Conservation (phyloP, 2,113 vertebrate species). For the Axis porcinus region DNA sequence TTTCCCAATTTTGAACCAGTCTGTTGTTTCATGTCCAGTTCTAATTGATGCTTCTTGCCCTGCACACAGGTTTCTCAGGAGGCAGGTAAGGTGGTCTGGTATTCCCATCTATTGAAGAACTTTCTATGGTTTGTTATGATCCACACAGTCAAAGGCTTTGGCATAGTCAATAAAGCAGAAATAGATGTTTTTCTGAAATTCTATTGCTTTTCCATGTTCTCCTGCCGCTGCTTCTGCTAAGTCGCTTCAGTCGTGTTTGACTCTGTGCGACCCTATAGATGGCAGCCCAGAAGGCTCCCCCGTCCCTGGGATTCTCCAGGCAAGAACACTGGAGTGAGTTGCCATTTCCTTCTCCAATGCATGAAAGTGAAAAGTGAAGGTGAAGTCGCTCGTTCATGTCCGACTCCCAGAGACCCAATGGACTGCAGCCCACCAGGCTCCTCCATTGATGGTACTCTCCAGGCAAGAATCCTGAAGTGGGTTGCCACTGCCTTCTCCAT, state of each 20-base stretch:
- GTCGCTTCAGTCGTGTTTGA: fast-evolving
- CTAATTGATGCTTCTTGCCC: neutral
- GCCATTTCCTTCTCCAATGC: neutral
- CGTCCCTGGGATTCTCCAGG: neutral
- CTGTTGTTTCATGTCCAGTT: neutral
- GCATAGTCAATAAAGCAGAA: neutral
- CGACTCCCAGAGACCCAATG: neutral
- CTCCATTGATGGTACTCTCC: neutral
- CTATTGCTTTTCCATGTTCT: neutral
- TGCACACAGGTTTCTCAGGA: neutral
- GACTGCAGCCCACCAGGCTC: neutral
- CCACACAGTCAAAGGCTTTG: neutral
- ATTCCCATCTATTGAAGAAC: neutral
- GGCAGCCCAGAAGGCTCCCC: neutral
- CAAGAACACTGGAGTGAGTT: neutral
- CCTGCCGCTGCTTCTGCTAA: neutral
- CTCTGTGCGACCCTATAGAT: neutral
- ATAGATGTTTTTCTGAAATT: neutral
- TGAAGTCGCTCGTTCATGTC: neutral
- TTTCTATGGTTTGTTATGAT: neutral
- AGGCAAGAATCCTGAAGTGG: neutral
- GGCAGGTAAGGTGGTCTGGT: neutral
- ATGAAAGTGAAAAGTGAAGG: neutral
- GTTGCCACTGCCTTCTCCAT: neutral
- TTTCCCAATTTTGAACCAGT: neutral